Base-by-base conservation (phyloP, 2,888 invertebrate genomes). In the Neocrepidodera transversa region DNA sequence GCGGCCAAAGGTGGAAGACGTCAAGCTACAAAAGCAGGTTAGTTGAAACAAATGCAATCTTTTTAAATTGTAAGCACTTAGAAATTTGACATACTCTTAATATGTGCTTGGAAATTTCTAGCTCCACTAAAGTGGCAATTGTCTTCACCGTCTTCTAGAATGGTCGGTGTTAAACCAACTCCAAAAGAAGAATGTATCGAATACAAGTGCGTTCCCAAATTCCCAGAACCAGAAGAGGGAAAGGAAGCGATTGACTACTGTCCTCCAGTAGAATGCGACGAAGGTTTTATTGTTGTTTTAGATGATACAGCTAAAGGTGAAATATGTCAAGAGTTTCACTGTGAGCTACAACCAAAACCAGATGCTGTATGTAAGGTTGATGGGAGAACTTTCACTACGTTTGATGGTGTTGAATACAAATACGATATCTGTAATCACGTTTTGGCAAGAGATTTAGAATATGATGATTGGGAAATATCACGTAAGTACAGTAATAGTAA, bases 341-440 rank as follows among this genome's bases (percentile, higher is more conserved):
- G 91, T 71, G 83, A 84, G 40, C 86, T 87, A 1, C 85, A 85
- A 0, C 83, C 85, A 0, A 84, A 85, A 32, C 84, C 85, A 0
- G 88, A 88, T 58, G 85, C 84, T 26, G 83, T 85, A 10, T 91
- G 91, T 74, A 86, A 86, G 70, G 81, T 92, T n/a, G 89, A 88
- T 1, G 91, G 91, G 0, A 85, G 88, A 52, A 88, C 88, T 0
- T 87, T 93, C 74, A 87, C 84, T 65, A 93, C 93, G 0, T 93
- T 94, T 71, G 93, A 93, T 75, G 87, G 87, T 11, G 82, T 86
- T 0, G 88, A 90, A 71, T 92, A 87, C 75, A 90, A 91, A 68
- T 91, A 90, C 69, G 91, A 92, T 67, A 84, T 90, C 11, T 94
- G 93, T 77, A 87, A 89, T 80, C 93, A 94, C 76, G 85, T 91